Conservation (phyloP, 2,888 invertebrate genomes). For the Stenchaetothrips biformis region DNA sequence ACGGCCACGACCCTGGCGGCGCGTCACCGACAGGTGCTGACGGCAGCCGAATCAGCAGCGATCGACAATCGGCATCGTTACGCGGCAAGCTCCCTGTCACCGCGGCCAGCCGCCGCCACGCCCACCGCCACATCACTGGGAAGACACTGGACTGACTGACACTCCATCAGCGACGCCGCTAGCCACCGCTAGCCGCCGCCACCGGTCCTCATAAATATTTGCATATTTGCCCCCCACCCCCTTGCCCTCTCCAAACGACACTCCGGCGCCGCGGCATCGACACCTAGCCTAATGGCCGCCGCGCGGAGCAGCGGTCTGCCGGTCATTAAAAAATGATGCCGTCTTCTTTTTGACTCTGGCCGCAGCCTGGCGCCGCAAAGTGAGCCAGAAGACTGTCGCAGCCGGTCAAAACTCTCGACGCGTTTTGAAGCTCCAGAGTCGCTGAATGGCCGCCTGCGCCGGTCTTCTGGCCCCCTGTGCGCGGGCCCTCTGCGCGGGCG, state of each 20-base stretch:
- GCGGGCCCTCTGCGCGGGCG: neutral
- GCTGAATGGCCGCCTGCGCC: too few species aligned
- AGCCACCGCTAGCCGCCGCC: neutral
- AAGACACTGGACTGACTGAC: neutral
- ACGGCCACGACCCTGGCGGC: neutral
- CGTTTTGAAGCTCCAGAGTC: too few species aligned
- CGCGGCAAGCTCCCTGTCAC: neutral
- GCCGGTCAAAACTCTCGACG: too few species aligned
- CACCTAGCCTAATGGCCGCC: too few species aligned
- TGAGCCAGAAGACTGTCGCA: too few species aligned
- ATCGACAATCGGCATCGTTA: neutral
- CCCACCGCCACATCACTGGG: neutral
- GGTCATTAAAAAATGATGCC: too few species aligned
- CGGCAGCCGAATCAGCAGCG: neutral
- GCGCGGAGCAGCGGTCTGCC: too few species aligned
- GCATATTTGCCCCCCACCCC: neutral
- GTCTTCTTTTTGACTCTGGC: too few species aligned
- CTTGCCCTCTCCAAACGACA: neutral
- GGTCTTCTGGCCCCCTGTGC: neutral
- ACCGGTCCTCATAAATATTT: conserved; percentile 17
- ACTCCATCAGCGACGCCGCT: neutral
- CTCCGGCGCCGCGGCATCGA: neutral
- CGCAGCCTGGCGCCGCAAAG: too few species aligned
- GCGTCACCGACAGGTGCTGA: neutral
- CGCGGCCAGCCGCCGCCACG: neutral